Percentiles rank a stretch among this genome's conserved stretches.
Conservation (phyloP, 2,797 vertebrate genomes). For the Ctenopoma multispine region DNA sequence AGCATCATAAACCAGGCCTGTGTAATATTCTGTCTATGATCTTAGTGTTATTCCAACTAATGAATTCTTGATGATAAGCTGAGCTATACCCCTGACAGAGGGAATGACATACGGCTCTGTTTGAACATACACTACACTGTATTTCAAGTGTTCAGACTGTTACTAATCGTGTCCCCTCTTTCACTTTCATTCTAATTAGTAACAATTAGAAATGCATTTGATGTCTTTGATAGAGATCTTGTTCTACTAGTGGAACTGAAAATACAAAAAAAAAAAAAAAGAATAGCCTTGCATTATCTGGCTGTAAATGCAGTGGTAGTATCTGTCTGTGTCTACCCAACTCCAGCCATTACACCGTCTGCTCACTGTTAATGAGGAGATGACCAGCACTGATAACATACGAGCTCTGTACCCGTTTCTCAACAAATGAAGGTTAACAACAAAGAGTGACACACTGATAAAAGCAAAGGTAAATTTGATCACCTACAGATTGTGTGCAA, state of each 20-base stretch:
- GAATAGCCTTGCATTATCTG: conserved; percentile 1
- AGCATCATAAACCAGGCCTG: conserved; percentile 37
- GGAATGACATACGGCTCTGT: conserved; percentile 16
- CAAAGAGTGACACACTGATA: conserved; percentile 41
- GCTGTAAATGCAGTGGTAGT: conserved; percentile 1
- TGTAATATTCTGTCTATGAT: conserved; percentile 23
- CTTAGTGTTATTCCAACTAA: conserved; percentile 39
- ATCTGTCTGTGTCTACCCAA: conserved; percentile 3
- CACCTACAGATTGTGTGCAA: background rate
- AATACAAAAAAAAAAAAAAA: background rate
- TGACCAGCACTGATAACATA: conserved; percentile 34
- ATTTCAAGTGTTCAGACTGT: conserved; percentile 2
- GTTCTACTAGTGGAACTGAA: background rate
- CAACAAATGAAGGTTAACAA: conserved; percentile 33
- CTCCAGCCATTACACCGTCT: conserved; percentile 9
- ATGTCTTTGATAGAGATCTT: conserved; percentile 6
- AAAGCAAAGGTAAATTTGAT: conserved; percentile 33
- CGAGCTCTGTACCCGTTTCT: conserved; percentile 3
- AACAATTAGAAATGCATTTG: conserved; percentile 2
- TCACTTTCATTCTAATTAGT: background rate
- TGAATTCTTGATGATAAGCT: conserved; percentile 33
- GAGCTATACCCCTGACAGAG: conserved; percentile 11
- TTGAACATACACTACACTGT: background rate
- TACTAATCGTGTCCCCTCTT: background rate
- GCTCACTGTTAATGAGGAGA: conserved; percentile 32